phyloP scores from a whole-genome alignment of 2,113 vertebrate genomes.

The Scopus umbretta region DNA sequence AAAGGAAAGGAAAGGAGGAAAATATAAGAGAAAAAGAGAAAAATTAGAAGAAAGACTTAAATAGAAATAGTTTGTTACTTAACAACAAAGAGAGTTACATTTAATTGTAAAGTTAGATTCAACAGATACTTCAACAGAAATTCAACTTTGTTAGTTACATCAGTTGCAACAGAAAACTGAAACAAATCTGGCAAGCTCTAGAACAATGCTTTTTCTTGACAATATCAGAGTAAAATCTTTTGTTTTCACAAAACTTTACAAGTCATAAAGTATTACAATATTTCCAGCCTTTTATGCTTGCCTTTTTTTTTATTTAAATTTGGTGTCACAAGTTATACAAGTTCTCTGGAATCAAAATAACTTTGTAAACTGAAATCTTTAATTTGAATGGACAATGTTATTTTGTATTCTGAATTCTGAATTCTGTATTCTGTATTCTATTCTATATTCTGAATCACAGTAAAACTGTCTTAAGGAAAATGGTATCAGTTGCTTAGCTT shows the following conservation, averaged over 20 bases:
- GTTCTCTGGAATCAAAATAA: not conserved
- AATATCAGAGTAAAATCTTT: not conserved
- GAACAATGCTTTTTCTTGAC: not conserved
- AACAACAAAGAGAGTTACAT: not conserved
- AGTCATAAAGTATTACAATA: not conserved
- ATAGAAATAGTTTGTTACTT: not conserved
- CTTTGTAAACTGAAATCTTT: not conserved
- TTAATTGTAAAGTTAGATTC: not conserved
- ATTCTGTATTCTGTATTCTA: not conserved
- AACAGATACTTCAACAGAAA: not conserved
- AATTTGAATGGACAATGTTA: not conserved
- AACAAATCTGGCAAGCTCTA: not conserved
- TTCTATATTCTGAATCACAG: not conserved
- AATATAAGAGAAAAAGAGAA: fast-evolving
- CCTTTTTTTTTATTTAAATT: not conserved
- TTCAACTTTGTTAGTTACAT: not conserved
- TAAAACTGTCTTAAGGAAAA: not conserved
- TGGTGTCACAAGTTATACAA: not conserved
- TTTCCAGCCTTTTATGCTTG: not conserved
- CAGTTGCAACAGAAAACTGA: not conserved
- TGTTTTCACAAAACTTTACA: not conserved
- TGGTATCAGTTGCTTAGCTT: not conserved
- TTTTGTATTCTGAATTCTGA: not conserved
- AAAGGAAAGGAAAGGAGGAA: no score
- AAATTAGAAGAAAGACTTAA: not conserved